These are phyloP conservation scores for Perognathus longimembris DNA, from an alignment of 2,113 vertebrate genomes.

Conservation along the genomic window DNA sequence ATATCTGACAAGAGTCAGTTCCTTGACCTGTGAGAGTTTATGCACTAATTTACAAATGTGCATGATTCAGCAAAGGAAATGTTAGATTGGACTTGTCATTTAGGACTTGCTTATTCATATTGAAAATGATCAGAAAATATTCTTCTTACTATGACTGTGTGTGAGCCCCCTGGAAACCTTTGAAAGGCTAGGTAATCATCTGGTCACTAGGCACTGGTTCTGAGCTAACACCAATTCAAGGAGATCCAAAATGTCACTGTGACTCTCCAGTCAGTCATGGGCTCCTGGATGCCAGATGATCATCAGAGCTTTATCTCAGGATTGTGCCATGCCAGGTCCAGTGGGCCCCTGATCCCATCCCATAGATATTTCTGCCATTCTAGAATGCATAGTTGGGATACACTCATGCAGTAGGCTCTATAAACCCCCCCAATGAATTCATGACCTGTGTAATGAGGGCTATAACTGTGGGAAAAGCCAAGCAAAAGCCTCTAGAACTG, in stretches of 20 bases:
- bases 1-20: not conserved
- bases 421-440: not conserved
- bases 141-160: not conserved
- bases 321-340: no score
- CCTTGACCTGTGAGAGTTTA: not conserved
- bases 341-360: no score
- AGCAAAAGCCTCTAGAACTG: not conserved
- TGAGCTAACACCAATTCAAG: not conserved
- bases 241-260: not conserved
- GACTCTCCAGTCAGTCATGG: not conserved
- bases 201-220: not conserved
- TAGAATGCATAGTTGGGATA: not conserved
- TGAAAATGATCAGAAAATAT: not conserved
- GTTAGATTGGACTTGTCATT: not conserved
- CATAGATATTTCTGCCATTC: not conserved
- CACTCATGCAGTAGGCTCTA: no score
- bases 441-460: not conserved
- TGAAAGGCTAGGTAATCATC: no score
- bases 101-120: not conserved
- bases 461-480: not conserved
- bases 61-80: not conserved
- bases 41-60: not conserved
- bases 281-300: no score
- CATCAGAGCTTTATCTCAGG: not conserved
- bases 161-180: not conserved